Evolutionary conservation across 2,113 vertebrate species (phyloP), one percentile per base, ranked within the genome.

Genomic region (Labeo rohita): DNA sequence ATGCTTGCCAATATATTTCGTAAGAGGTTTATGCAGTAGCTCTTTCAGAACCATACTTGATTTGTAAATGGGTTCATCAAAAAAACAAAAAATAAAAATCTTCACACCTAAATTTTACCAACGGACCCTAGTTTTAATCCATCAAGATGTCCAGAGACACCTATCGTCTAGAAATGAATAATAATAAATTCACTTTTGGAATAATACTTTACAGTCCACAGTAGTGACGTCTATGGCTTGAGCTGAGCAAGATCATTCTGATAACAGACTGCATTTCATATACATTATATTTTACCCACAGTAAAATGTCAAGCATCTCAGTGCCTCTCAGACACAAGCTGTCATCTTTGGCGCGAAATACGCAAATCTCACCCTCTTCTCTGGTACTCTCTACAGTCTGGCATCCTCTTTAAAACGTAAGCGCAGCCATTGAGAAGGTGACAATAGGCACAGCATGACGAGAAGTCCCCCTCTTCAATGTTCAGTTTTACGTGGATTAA

Each of bases 401-500:
- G 82, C 59, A 79, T 83, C 82, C 45, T 50, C 66, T 50, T 21
- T 56, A 76, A 28, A 84, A 86, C 34, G 84, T 59, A 75, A 90
- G 88, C 81, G 68, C 65, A 72, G 75, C 82, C 79, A 88, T 76
- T 80, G 80, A 70, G 77, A 73, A 80, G 28, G 74, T 49, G 50
- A 61, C 66, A 80, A 87, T 28, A 86, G 78, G 75, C 89, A 85
- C 87, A 87, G 79, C 89, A 72, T 45, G 83, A 90, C 52, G 50
- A 87, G 86, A 82, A 50, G 13, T 74, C 75, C 86, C 88, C 86
- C 85, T 90, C 63, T 83, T 90, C 89, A 88, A 89, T 89, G 90
- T 86, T 91, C 89, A 85, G 83, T 85, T 87, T 70, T 86, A 86
- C 82, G 85, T 84, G 84, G 89, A 85, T 70, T 91, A 90, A 92